Conservation (phyloP, 2,888 invertebrate species). For the Nowickia ferox region DNA sequence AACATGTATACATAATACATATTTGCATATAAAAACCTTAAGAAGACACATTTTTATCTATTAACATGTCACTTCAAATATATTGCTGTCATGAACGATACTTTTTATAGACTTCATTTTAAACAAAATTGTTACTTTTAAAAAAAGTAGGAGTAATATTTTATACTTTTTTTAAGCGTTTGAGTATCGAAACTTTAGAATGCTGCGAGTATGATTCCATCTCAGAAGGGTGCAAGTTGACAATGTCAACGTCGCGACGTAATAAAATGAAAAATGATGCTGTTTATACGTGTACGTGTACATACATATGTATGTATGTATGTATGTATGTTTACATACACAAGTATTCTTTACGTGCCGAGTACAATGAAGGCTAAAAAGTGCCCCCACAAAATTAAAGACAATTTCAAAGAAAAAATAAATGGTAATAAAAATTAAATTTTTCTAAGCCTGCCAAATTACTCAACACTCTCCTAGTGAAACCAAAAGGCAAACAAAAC, state of each 20-base stretch:
- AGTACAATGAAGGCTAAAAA: no score
- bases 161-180: background rate
- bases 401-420: no score
- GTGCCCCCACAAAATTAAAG: no score
- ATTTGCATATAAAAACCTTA: background rate
- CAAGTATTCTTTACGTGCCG: background rate
- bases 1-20: background rate
- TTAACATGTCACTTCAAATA: slow-evolving; percentile 41
- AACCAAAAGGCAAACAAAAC: no score
- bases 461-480: no score
- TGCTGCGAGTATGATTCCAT: background rate
- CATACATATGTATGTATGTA: background rate
- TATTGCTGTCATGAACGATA: slow-evolving; percentile 24
- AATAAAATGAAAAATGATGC: background rate
- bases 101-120: slow-evolving; percentile 18
- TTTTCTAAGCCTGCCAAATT: no score
- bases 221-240: slow-evolving; percentile 6
- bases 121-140: background rate
- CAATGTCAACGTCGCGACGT: background rate
- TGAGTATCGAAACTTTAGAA: background rate
- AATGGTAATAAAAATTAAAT: no score
- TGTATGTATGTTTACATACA: background rate
- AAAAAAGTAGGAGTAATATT: background rate
- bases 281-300: background rate
- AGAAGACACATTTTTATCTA: slow-evolving; percentile 9